Conservation (phyloP, 1,140 invertebrate genomes). For the Cotesia glomerata region DNA sequence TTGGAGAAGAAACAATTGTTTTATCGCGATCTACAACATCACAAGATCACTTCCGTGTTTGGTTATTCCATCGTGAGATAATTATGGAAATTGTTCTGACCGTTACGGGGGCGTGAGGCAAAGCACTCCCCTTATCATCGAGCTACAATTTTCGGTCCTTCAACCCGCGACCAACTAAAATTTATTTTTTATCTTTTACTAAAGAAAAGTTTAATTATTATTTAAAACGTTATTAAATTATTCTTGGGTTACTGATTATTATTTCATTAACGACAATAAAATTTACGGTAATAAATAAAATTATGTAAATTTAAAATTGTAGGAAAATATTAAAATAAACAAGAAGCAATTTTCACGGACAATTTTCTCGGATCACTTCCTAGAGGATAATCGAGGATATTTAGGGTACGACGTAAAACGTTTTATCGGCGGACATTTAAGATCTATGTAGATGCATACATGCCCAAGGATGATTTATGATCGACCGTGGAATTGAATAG, state of each 20-base stretch:
- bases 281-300: no score
- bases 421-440: background rate
- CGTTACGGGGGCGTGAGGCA: slow-evolving; percentile 47
- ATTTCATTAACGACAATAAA: background rate
- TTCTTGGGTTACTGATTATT: no score
- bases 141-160: slow-evolving; percentile 49
- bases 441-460: slow-evolving; percentile 2
- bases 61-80: slow-evolving; percentile 46
- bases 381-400: slow-evolving; percentile 6
- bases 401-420: slow-evolving; percentile 10
- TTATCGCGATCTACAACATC: background rate
- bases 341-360: background rate
- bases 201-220: no score
- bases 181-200: background rate
- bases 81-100: slow-evolving; percentile 56
- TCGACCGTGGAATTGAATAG: slow-evolving; percentile 22
- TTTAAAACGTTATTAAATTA: no score
- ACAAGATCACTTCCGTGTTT: slow-evolving; percentile 33
- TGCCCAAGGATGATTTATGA: slow-evolving; percentile 16
- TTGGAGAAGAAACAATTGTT: no score
- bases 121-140: slow-evolving; percentile 28
- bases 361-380: background rate
- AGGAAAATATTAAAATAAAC: background rate
- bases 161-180: slow-evolving; percentile 20
- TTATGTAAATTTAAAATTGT: no score